These are phyloP conservation scores for Carduelis carduelis DNA, from an alignment of 2,797 vertebrate genomes.

Conservation along the genomic window DNA sequence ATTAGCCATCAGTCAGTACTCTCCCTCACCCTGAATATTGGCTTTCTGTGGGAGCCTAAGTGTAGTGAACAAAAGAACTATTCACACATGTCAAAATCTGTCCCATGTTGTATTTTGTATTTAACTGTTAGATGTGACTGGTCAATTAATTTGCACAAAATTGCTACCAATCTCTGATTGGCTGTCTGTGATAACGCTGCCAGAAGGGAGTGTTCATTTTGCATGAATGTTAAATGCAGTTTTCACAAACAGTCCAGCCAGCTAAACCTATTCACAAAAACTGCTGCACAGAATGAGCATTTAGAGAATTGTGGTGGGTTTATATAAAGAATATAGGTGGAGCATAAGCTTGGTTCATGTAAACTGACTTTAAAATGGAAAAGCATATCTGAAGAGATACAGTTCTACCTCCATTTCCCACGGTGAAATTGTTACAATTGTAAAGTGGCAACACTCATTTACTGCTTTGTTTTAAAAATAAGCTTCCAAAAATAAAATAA, in stretches of 20 bases:
- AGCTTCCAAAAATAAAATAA: not conserved
- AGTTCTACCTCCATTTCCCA: not conserved
- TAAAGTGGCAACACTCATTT: not conserved
- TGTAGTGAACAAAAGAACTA: constrained; percentile 6
- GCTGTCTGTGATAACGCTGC: not conserved
- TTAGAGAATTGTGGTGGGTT: not conserved
- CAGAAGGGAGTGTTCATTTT: not conserved
- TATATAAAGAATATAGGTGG: not conserved
- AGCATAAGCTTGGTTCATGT: not conserved
- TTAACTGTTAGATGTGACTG: not conserved
- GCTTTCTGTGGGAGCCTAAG: not conserved
- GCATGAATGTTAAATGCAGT: not conserved
- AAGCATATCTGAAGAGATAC: not conserved
- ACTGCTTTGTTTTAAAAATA: not conserved
- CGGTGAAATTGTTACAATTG: not conserved
- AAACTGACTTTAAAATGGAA: not conserved
- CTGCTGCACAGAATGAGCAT: not conserved
- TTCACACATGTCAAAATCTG: constrained; percentile 2
- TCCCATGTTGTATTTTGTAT: not conserved
- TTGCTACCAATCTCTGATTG: not conserved
- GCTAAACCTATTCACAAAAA: not conserved
- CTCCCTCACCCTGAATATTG: not conserved
- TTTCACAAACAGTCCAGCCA: not conserved
- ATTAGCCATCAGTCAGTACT: not conserved
- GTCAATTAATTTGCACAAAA: constrained; percentile 5